A percentile compares a stretch with the other conserved stretches of the same genome.
Evolutionary conservation across 2,113 vertebrate species (phyloP).

Genomic region (Damaliscus lunatus): DNA sequence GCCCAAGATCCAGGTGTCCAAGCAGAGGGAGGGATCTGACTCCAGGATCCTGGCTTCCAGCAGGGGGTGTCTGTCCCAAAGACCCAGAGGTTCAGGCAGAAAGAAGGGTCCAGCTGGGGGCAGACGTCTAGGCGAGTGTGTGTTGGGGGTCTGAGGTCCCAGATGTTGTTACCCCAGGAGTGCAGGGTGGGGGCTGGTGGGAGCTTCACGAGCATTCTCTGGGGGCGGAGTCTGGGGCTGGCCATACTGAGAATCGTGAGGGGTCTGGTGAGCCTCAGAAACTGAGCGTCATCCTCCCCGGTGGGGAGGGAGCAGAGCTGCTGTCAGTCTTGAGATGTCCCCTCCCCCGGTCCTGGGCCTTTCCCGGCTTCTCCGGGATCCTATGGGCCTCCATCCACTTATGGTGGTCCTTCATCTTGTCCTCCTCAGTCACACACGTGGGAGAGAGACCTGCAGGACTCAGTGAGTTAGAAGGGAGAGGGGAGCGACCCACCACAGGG

Average conservation of each 20-base stretch:
- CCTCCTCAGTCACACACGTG: not conserved
- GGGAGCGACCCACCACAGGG: not conserved
- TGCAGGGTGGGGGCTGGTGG: not conserved
- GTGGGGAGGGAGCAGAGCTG: not conserved
- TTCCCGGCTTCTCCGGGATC: not conserved
- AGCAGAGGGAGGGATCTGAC: constrained; percentile 9
- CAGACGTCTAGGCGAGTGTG: not conserved
- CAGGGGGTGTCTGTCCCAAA: not conserved
- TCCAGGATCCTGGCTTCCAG: not conserved
- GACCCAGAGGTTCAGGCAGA: not conserved
- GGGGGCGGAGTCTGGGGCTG: constrained; percentile 51
- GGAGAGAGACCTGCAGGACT: not conserved
- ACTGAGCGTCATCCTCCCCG: constrained; percentile 31
- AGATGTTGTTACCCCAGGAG: constrained; percentile 1
- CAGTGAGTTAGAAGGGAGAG: not conserved
- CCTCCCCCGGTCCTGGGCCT: not conserved
- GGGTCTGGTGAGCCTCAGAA: constrained; percentile 52
- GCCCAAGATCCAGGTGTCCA: constrained; percentile 9
- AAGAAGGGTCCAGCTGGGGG: not conserved
- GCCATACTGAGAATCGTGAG: constrained; percentile 14
- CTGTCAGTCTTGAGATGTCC: not conserved
- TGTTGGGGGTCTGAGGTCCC: not conserved
- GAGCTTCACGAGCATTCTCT: not conserved
- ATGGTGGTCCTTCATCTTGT: not conserved
- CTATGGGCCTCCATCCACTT: not conserved